Percentiles rank a stretch among this genome's conserved stretches.
Conservation (phyloP, 1,140 invertebrate genomes). For the Platyscapa corneri region DNA sequence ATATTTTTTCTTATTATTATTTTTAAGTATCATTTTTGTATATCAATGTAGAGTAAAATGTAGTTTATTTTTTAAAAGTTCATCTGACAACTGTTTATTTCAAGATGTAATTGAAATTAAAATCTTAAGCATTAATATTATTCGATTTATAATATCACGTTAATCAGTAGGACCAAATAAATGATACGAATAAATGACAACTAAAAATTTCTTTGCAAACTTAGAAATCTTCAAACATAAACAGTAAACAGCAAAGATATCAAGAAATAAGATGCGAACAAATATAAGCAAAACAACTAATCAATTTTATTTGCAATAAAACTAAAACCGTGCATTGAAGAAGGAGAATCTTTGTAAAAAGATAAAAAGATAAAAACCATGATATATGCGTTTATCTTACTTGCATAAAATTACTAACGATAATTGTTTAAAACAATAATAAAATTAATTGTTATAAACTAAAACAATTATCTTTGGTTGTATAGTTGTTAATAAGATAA, state of each 20-base stretch:
- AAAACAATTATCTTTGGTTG: no score
- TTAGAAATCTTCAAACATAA: neutral
- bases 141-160: neutral
- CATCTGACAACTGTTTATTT: no score
- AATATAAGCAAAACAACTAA: constrained; percentile 39
- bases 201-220: neutral
- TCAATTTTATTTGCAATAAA: constrained; percentile 16
- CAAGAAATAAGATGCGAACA: constrained; percentile 3
- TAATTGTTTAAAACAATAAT: no score
- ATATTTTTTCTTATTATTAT: no score
- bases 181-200: neutral
- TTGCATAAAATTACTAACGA: neutral
- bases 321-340: neutral
- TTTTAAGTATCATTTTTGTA: no score
- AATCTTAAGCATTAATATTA: neutral
- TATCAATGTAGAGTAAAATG: no score
- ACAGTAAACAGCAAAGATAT: neutral
- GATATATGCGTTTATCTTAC: neutral
- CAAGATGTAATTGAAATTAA: neutral
- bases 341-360: neutral
- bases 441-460: no score
- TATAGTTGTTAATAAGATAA: no score
- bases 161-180: no score
- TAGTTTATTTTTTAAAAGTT: no score
- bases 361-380: neutral